Conservation (phyloP, 2,888 invertebrate genomes). For the Brachycybe producta region DNA sequence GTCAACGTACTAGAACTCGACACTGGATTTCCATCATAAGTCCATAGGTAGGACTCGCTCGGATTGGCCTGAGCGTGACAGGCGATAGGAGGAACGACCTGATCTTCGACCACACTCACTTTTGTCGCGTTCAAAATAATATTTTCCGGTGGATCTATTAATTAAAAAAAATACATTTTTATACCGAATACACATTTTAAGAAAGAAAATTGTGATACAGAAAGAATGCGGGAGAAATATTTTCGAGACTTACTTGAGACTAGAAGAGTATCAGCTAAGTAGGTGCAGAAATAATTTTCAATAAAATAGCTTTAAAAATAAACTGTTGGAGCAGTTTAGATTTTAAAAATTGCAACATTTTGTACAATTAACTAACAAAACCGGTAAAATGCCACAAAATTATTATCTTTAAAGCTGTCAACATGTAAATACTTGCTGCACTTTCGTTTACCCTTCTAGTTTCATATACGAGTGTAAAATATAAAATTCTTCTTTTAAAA, state of each 20-base stretch:
- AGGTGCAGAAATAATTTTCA: not conserved
- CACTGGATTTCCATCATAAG: slow-evolving; percentile 27
- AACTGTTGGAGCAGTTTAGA: too few species aligned
- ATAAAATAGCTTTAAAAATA: not conserved
- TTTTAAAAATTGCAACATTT: too few species aligned
- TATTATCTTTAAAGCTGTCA: too few species aligned
- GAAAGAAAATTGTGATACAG: not conserved
- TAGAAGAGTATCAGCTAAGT: not conserved
- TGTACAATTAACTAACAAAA: too few species aligned
- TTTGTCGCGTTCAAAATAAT: slow-evolving; percentile 49
- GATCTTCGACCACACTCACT: slow-evolving; percentile 30
- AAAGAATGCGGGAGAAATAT: too few species aligned
- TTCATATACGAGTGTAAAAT: too few species aligned
- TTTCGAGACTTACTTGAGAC: too few species aligned
- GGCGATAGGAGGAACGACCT: slow-evolving; percentile 22
- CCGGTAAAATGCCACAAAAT: too few species aligned
- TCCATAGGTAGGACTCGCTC: slow-evolving; percentile 58
- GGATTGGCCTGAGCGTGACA: slow-evolving; percentile 28
- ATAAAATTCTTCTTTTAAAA: too few species aligned
- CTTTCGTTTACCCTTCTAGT: too few species aligned
- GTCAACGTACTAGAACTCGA: slow-evolving; percentile 25
- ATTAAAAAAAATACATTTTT: too few species aligned
- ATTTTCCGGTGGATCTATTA: slow-evolving; percentile 76
- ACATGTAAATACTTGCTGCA: too few species aligned
- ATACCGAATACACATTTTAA: not conserved